Evolutionary conservation across 2,113 vertebrate species (phyloP).

Genomic region (Galemys pyrenaicus): DNA sequence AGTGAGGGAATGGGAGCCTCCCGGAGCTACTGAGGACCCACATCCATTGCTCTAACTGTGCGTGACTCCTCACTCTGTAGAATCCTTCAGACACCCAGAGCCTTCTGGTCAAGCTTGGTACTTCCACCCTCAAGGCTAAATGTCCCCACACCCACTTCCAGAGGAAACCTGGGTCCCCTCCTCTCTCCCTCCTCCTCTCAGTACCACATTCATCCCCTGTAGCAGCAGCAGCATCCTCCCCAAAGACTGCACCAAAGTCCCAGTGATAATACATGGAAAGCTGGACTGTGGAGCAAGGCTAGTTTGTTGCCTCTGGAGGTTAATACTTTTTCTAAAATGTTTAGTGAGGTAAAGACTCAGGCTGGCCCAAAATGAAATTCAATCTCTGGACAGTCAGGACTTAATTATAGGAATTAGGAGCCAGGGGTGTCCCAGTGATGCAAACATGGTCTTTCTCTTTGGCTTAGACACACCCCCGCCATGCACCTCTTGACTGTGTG

Average conservation of each 20-base stretch:
- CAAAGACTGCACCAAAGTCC: neutral
- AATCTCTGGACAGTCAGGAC: neutral
- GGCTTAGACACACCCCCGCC: neutral
- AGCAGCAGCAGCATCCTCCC: neutral
- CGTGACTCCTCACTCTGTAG: neutral
- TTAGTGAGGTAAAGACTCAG: neutral
- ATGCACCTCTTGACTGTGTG: neutral
- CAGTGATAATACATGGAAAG: neutral
- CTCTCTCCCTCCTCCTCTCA: neutral
- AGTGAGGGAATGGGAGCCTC: neutral
- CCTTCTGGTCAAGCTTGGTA: neutral
- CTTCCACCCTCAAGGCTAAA: neutral
- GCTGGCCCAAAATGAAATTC: neutral
- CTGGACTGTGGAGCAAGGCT: neutral
- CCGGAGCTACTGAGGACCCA: neutral
- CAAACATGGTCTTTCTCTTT: neutral
- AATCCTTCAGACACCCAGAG: neutral
- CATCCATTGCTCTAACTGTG: neutral
- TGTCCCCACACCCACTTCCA: neutral
- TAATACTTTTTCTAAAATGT: neutral
- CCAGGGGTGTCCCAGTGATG: neutral
- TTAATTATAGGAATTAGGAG: neutral
- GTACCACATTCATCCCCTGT: fast-evolving
- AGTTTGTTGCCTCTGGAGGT: neutral
- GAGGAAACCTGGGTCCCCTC: neutral